Base-by-base conservation (phyloP, 2,113 vertebrate genomes). In the Sinocyclocheilus grahami region DNA sequence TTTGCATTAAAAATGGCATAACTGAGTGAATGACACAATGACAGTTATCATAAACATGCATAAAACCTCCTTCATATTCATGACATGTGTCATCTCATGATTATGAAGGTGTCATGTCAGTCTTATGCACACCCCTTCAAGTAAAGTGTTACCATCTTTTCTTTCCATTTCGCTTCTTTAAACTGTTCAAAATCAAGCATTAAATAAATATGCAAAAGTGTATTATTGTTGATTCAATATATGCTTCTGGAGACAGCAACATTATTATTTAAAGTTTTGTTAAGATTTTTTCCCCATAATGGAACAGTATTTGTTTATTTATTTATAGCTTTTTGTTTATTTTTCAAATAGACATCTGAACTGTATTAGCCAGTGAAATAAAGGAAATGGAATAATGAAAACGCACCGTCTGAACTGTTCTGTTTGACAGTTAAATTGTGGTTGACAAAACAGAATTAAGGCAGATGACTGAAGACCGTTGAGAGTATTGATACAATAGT, bases 211-310 rank as follows among this genome's bases (percentile, higher is more conserved):
- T 90, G 86, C 89, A 84, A 77, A 86, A 12, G 24, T 88, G 87
- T 88, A 37, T 92, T 92, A 85, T 83, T 88, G 77, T 33, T 89
- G 72, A 88, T 88, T 88, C 42, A 87, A 18, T 87, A 82, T 84
- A 89, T 91, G 27, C 46, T 48, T 48, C 46, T 48, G 42, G 10
- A 11, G 42, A 60, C 37, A 72, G 18, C 37, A 13, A 83, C 42
- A 71, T 74, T 80, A 81, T 86, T 84, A 82, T 86, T 76, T 37
- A 87, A 78, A 86, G 46, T 48, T 46, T 53, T 89, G 78, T 75
- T 85, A 81, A 48, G 46, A 0, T 48, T 12, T 48, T 42, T 48
- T 48, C 12, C 12, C 3, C 46, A 48, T 48, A 48, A 48, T 12
- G 46, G 10, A 48, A 12, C 37, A 82, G 20, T 86, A 78, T 80